These are phyloP conservation scores for Sitta europaea DNA, from an alignment of 2,113 vertebrate genomes.

Conservation along the genomic window DNA sequence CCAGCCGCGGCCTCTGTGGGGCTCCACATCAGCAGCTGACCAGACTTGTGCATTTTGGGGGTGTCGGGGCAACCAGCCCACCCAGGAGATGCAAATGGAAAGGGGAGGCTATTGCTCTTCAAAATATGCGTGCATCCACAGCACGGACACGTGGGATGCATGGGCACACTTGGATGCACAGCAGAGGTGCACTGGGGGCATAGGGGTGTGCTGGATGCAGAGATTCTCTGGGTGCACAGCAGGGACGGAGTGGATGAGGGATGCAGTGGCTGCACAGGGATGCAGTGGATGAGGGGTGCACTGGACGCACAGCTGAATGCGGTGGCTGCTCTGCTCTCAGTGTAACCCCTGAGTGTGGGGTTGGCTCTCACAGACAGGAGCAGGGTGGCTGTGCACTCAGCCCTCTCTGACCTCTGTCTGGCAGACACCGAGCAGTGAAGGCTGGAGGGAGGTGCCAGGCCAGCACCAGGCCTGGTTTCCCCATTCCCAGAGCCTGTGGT, in stretches of 20 bases:
- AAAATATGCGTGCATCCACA: accelerated
- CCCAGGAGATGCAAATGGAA: neutral
- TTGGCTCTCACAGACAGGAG: too few species aligned
- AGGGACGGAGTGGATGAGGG: neutral
- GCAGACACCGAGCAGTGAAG: neutral
- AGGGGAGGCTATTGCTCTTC: neutral
- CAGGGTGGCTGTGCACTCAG: neutral
- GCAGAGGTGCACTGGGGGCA: neutral
- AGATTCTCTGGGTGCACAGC: neutral
- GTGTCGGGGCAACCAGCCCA: neutral
- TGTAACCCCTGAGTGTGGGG: too few species aligned
- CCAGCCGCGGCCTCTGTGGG: neutral
- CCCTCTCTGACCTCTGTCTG: neutral
- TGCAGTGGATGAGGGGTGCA: neutral
- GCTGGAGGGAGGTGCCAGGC: neutral
- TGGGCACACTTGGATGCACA: neutral
- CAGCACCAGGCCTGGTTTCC: neutral
- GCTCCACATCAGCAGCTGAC: accelerated
- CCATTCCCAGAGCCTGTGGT: neutral
- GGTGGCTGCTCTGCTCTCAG: accelerated
- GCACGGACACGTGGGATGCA: too few species aligned
- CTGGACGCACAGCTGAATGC: neutral
- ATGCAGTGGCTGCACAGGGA: neutral
- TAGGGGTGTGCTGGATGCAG: neutral
- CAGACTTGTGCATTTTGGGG: accelerated